phyloP scores from a whole-genome alignment of 2,888 invertebrate genomes.

The Merodon equestris region DNA sequence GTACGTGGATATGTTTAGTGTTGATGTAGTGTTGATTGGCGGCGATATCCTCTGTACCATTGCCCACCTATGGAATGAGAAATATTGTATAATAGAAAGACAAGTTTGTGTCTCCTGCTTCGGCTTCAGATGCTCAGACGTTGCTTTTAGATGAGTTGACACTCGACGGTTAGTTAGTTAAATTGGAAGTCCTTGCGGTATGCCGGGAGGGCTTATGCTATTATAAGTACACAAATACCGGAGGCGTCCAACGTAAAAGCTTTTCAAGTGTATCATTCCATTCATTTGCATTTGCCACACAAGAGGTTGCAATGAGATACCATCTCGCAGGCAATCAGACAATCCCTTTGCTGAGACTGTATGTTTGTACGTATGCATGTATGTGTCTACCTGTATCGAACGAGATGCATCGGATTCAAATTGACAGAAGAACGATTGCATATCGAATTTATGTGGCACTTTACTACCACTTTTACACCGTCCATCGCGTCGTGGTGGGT shows the following conservation, averaged over 20 bases:
- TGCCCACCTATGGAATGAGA: constrained; percentile 15
- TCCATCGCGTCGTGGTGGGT: not conserved
- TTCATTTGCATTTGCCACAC: constrained; percentile 57
- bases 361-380: not conserved
- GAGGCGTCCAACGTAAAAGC: constrained; percentile 51
- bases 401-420: constrained; percentile 47
- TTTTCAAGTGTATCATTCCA: constrained; percentile 63
- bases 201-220: constrained; percentile 31
- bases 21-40: constrained; percentile 60
- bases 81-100: too few relatives aligned
- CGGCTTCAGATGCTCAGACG: constrained; percentile 35
- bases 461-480: not conserved
- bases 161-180: constrained; percentile 66
- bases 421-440: constrained; percentile 49
- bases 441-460: constrained; percentile 15
- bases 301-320: too few relatives aligned
- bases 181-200: constrained; percentile 53
- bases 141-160: constrained; percentile 56
- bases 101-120: constrained; percentile 3
- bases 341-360: not conserved
- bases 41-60: constrained; percentile 63
- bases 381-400: not conserved
- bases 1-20: constrained; percentile 12
- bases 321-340: too few relatives aligned
- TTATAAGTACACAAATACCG: constrained; percentile 44